phyloP scores from a whole-genome alignment of 2,113 vertebrate genomes.

The Hippolais icterina region DNA sequence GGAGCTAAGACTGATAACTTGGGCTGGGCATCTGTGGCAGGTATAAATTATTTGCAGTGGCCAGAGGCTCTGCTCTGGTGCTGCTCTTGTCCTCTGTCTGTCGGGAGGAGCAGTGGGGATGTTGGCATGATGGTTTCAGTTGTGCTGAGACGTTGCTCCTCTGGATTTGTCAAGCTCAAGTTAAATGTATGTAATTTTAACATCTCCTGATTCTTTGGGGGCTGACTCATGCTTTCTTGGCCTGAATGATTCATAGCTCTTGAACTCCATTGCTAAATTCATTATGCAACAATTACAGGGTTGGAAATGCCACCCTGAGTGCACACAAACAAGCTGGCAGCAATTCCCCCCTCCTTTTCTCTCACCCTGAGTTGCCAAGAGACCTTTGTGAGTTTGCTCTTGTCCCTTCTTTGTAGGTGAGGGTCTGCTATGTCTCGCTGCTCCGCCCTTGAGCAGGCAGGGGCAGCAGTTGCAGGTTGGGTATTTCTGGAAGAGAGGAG shows the following conservation, averaged over 20 bases:
- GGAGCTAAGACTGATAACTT: not conserved
- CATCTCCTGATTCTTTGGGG: conserved; percentile 44
- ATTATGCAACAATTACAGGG: conserved; percentile 62
- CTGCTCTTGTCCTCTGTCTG: not conserved
- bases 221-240: conserved; percentile 56
- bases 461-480: not conserved
- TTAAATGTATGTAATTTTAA: conserved; percentile 60
- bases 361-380: not conserved
- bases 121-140: not conserved
- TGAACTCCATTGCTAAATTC: conserved; percentile 54
- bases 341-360: not conserved
- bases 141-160: not conserved
- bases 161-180: not conserved
- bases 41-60: not conserved
- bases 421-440: not conserved
- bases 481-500: not conserved
- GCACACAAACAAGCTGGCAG: conserved; percentile 52
- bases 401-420: not conserved
- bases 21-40: not conserved
- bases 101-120: not conserved
- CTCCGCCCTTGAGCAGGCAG: not conserved
- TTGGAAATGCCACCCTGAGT: conserved; percentile 43
- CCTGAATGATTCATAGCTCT: conserved; percentile 63
- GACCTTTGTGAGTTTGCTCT: not conserved
- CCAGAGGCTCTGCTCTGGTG: not conserved